Evolutionary conservation across 2,113 vertebrate genomes (phyloP).

Genomic region (Peromyscus leucopus): DNA sequence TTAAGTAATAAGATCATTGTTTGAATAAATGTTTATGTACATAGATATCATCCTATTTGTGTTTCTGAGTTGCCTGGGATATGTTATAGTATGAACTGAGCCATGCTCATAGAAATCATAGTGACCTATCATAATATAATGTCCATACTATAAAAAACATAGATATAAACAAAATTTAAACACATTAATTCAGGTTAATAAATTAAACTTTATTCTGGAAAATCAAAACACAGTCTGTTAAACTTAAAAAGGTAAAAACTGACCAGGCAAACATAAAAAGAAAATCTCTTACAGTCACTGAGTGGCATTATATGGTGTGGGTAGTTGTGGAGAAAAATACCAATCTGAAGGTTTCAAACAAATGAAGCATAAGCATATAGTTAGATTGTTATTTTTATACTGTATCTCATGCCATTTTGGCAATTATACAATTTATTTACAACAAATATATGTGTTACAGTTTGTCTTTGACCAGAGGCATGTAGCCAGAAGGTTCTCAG

Average conservation of each 20-base stretch:
- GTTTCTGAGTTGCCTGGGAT: not conserved
- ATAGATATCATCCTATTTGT: not conserved
- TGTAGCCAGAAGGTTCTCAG: too few species aligned
- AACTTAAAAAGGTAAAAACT: slow-evolving; percentile 13
- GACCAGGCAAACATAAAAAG: not conserved
- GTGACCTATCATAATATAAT: not conserved
- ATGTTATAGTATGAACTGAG: not conserved
- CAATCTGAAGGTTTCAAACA: slow-evolving; percentile 20
- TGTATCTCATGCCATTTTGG: not conserved
- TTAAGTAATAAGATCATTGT: not conserved
- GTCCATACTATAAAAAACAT: not conserved
- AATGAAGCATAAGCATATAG: not conserved
- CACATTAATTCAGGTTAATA: not conserved
- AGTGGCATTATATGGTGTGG: not conserved
- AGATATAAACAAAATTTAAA: not conserved
- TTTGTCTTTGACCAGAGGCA: not conserved
- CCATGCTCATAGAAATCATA: not conserved
- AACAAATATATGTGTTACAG: not conserved
- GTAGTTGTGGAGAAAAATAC: not conserved
- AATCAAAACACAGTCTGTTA: not conserved
- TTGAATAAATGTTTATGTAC: not conserved
- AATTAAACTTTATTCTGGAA: not conserved
- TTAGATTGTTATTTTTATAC: not conserved
- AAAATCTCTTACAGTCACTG: not conserved
- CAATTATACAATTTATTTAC: not conserved